Conservation (phyloP, 1,140 invertebrate genomes). For the Neodiprion virginianus region DNA sequence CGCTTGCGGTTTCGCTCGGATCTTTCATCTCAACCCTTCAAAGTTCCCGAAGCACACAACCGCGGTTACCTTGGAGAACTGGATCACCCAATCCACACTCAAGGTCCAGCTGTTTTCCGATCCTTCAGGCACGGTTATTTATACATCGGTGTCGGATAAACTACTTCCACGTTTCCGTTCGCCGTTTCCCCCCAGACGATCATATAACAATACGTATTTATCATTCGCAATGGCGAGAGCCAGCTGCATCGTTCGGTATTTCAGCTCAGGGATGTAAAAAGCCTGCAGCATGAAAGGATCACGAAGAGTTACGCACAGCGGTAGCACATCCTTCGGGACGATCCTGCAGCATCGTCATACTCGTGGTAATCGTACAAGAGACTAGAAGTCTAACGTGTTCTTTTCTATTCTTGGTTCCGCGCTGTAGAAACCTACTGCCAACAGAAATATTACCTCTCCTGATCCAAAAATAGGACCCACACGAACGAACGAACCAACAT, state of each 20-base stretch:
- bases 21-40: too few species aligned
- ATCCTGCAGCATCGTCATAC: neutral
- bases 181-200: too few species aligned
- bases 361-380: constrained; percentile 9
- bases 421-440: constrained; percentile 16
- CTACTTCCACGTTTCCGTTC: too few species aligned
- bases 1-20: too few species aligned
- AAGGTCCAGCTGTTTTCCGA: too few species aligned
- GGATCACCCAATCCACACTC: too few species aligned
- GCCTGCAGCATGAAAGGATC: neutral
- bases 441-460: constrained; percentile 18
- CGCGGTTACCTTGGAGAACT: too few species aligned
- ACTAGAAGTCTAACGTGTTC: constrained; percentile 14
- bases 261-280: neutral
- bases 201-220: too few species aligned
- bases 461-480: constrained; percentile 8
- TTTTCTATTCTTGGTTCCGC: constrained; percentile 19
- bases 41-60: too few species aligned
- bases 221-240: too few species aligned
- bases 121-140: too few species aligned
- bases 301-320: neutral
- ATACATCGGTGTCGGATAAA: too few species aligned
- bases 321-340: neutral
- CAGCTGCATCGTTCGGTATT: neutral
- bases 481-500: constrained; percentile 14